Base-by-base conservation (phyloP, 2,888 invertebrate genomes). In the Chesias legatella region DNA sequence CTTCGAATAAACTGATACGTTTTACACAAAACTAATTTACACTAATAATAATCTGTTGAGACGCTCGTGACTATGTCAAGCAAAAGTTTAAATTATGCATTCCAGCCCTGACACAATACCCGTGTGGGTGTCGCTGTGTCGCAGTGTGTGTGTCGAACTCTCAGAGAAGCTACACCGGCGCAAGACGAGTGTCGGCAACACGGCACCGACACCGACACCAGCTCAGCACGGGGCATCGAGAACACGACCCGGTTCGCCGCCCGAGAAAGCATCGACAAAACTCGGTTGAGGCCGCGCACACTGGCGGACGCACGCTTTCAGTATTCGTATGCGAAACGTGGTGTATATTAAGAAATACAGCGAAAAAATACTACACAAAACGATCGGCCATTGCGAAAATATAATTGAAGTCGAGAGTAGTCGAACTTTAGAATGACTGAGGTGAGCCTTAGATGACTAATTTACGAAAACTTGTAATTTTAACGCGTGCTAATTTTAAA, bases 181-280 rank as follows among this genome's bases (percentile, higher is more conserved):
- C 54, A 44, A 41, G 54, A 48, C 44, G 22, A 26, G 39, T 34
- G 20, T 33, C 37, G 38, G 32, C 29, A 25, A 11, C 51, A 32
- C 43, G 37, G 43, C 45, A 42, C 49, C 21, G n/a, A 26, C 21
- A 43, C 58, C 60, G 62, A 62, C n/a, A n/a, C 61, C 67, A 70
- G 67, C 72, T 63, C 76, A 70, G 71, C 73, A 67, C 59, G 63
- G 67, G 71, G 70, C 84, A 85, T 81, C 82, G 85, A 84, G 86
- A 80, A 75, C 86, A 79, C 86, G 88, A 88, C 88, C 86, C 76
- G 86, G 79, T 86, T 86, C 77, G 76, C 71, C 80, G 78, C 78
- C 71, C 83, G 88, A 86, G 88, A 88, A 88, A 88, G 88, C 88
- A 88, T 82, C 85, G 81, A 79, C 82, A 79, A 84, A 88, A 84